These are phyloP conservation scores for Parus major DNA, from an alignment of 2,113 vertebrate species.

Conservation along the genomic window DNA sequence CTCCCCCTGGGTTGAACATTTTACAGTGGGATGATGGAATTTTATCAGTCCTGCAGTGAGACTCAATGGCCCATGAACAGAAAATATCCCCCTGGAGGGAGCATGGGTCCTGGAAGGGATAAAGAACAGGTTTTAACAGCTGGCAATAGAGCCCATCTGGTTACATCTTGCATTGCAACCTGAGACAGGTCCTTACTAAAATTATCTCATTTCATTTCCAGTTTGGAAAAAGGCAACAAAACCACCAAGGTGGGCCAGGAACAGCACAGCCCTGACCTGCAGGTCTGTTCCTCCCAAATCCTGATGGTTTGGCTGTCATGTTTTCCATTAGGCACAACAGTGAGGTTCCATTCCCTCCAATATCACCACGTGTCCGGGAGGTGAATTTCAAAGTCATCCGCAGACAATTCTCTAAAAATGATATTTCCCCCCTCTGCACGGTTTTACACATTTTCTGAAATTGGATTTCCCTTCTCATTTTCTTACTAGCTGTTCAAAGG, in stretches of 20 bases:
- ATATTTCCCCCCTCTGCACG: background rate
- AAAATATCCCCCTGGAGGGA: too few species aligned
- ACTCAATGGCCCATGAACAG: too few species aligned
- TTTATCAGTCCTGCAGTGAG: too few species aligned
- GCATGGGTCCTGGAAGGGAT: too few species aligned
- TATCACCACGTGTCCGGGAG: background rate
- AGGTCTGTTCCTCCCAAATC: background rate
- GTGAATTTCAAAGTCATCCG: background rate
- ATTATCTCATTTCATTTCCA: background rate
- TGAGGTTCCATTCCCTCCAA: background rate
- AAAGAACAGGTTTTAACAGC: too few species aligned
- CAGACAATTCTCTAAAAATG: background rate
- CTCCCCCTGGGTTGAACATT: too few species aligned
- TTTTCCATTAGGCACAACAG: background rate
- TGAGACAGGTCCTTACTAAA: background rate
- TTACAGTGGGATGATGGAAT: too few species aligned
- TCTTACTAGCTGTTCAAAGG: background rate
- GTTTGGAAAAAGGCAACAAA: background rate
- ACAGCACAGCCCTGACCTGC: background rate
- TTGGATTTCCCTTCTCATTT: conserved; percentile 23
- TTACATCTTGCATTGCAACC: too few species aligned
- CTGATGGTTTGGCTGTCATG: background rate
- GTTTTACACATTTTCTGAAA: conserved; percentile 2
- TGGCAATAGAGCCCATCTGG: too few species aligned
- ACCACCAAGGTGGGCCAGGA: rapidly evolving